Conservation (phyloP, 2,888 invertebrate species). For the Villa cingulata region DNA sequence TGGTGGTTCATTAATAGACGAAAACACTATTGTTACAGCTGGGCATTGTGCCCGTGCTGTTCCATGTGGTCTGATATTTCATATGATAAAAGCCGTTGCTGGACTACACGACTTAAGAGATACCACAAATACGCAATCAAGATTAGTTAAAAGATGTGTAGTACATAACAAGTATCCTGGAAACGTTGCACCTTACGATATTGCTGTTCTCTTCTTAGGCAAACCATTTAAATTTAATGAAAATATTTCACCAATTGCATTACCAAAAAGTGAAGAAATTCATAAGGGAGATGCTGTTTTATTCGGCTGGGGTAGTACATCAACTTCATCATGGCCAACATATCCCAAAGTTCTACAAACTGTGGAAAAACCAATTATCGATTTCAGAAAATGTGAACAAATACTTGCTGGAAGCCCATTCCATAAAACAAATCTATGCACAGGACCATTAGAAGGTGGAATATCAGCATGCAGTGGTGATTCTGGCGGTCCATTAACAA, state of each 20-base stretch:
- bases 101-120: constrained; percentile 32
- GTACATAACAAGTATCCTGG: constrained; percentile 15
- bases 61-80: no score
- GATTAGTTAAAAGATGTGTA: no score
- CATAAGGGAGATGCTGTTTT: constrained; percentile 23
- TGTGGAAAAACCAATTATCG: constrained; percentile 15
- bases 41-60: constrained; percentile 22
- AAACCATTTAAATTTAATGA: constrained; percentile 24
- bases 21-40: constrained; percentile 34
- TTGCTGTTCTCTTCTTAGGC: constrained; percentile 37
- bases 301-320: constrained; percentile 24
- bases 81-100: constrained; percentile 28
- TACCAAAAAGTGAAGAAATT: constrained; percentile 26
- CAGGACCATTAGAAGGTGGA: constrained; percentile 16
- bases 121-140: neutral
- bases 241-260: constrained; percentile 26
- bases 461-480: constrained; percentile 36
- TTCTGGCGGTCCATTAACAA: constrained; percentile 30
- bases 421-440: constrained; percentile 13
- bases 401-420: neutral
- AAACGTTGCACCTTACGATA: constrained; percentile 41
- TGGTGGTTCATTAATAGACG: constrained; percentile 36
- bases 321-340: neutral
- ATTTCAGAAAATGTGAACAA: constrained; percentile 3
- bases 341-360: constrained; percentile 22